Conservation (phyloP, 2,888 invertebrate genomes). For the Chloromyia formosa region DNA sequence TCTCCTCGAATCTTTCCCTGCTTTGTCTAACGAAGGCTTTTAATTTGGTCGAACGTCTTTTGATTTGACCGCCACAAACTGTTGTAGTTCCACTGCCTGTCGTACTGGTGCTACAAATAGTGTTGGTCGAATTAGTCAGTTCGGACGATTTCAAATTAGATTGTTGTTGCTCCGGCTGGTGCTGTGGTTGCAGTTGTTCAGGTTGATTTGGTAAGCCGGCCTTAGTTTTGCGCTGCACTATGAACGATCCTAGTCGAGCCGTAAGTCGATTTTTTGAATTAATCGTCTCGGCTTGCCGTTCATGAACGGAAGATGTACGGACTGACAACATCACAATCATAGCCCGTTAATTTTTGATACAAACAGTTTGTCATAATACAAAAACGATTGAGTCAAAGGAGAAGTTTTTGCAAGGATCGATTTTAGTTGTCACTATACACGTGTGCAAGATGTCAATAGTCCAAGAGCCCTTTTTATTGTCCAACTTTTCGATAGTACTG, state of each 20-base stretch:
- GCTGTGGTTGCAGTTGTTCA: neutral
- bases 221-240: slow-evolving; percentile 43
- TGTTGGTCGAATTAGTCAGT: slow-evolving; percentile 3
- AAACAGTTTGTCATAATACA: slow-evolving; percentile 55
- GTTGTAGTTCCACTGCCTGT: neutral
- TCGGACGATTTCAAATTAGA: slow-evolving; percentile 13
- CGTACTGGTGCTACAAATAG: neutral
- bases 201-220: slow-evolving; percentile 13
- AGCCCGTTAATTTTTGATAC: slow-evolving; percentile 54
- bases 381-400: slow-evolving; percentile 6
- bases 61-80: slow-evolving; percentile 20
- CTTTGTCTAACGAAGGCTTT: slow-evolving; percentile 33
- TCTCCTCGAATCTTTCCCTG: slow-evolving; percentile 19
- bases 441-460: no score
- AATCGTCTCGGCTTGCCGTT: slow-evolving; percentile 53
- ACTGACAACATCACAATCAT: slow-evolving; percentile 56
- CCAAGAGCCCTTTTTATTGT: no score
- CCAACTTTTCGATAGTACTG: no score
- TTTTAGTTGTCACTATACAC: no score
- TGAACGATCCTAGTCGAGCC: slow-evolving; percentile 46
- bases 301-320: slow-evolving; percentile 54
- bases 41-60: slow-evolving; percentile 32
- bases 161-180: slow-evolving; percentile 8
- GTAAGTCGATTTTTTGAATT: slow-evolving; percentile 50
- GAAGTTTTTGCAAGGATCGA: neutral